These are phyloP conservation scores for Oceanodroma tethys DNA, from an alignment of 2,113 vertebrate species.

Conservation along the genomic window DNA sequence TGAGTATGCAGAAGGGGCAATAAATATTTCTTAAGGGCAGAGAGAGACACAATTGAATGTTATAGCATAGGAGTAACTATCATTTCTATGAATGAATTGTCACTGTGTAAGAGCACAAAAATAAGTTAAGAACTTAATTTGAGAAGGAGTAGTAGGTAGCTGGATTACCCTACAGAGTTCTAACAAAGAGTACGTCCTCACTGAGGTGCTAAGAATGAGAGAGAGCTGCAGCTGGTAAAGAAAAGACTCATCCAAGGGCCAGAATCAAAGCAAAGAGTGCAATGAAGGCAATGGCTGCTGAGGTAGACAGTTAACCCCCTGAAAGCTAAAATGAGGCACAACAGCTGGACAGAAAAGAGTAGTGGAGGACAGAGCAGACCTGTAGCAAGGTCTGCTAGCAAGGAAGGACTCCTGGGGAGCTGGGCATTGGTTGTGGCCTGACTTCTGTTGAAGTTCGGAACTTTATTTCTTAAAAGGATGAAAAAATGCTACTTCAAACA, in stretches of 20 bases:
- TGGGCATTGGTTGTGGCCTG: background rate
- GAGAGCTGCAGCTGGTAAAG: background rate
- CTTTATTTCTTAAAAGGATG: background rate
- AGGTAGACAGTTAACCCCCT: background rate
- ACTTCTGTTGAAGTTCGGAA: background rate
- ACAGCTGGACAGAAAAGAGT: background rate
- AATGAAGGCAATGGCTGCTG: background rate
- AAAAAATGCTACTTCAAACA: background rate
- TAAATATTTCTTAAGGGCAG: background rate
- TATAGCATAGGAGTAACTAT: background rate
- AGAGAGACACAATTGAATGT: background rate
- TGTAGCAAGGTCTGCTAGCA: background rate
- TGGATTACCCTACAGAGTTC: background rate
- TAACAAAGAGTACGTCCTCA: background rate
- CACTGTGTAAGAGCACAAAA: background rate
- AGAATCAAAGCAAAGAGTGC: background rate
- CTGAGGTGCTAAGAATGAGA: background rate
- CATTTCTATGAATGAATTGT: background rate
- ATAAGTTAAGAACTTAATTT: background rate
- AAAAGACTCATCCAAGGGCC: background rate
- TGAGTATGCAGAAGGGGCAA: background rate
- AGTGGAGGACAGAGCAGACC: background rate
- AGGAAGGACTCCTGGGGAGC: background rate
- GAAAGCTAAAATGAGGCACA: background rate
- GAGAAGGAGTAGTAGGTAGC: background rate